phyloP scores from a whole-genome alignment of 1,140 invertebrate genomes.

The Drosophila mayri region DNA sequence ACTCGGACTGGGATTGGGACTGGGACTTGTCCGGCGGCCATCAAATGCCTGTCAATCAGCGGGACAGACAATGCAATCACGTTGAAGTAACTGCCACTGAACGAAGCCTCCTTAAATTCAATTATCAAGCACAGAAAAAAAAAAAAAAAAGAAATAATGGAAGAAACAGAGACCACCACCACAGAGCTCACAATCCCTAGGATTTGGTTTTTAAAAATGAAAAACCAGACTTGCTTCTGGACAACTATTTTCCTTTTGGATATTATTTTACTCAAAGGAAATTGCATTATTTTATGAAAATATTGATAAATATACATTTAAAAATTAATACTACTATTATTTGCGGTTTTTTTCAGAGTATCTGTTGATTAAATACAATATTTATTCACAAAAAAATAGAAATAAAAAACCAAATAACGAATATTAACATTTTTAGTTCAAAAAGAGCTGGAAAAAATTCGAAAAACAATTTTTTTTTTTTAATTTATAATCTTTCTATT shows the following conservation, averaged over 20 bases:
- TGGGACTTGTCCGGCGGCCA: conserved; percentile 11
- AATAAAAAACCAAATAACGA: no score
- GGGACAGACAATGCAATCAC: conserved; percentile 35
- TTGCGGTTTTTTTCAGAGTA: no score
- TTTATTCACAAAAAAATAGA: no score
- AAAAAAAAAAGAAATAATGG: background rate
- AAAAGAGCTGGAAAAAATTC: no score
- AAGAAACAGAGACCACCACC: background rate
- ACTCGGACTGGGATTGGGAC: background rate
- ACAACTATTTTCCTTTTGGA: background rate
- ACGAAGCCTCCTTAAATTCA: conserved; percentile 48
- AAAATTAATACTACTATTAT: background rate
- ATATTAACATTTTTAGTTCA: no score
- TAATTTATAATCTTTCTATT: no score
- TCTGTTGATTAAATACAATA: no score
- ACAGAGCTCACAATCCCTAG: background rate
- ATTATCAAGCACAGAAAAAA: conserved; percentile 26
- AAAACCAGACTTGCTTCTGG: background rate
- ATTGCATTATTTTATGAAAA: background rate
- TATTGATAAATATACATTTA: background rate
- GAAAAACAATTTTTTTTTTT: no score
- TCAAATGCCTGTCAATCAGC: conserved; percentile 47
- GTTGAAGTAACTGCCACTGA: conserved; percentile 31
- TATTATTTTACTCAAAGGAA: background rate
- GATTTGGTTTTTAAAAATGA: background rate